phyloP scores from a whole-genome alignment of 2,888 invertebrate genomes.

The Noctua fimbriata region DNA sequence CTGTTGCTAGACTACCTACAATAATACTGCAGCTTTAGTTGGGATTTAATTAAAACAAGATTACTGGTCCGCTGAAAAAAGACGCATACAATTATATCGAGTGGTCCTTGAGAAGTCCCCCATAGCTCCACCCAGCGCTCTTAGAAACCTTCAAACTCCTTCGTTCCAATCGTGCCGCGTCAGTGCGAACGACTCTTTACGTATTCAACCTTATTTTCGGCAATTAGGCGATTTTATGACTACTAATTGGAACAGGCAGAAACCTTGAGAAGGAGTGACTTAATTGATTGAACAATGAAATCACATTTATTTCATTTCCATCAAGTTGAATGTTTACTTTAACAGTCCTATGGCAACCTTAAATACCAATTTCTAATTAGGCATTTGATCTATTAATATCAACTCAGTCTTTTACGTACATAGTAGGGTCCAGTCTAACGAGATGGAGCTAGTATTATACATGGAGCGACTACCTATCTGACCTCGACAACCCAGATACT shows the following conservation, averaged over 20 bases:
- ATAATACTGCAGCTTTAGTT: neutral
- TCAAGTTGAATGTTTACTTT: neutral
- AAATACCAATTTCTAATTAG: neutral
- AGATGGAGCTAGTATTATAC: neutral
- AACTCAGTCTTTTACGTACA: neutral
- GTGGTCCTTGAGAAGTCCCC: neutral
- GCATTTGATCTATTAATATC: constrained; percentile 20
- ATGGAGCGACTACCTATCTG: neutral
- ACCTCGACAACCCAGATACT: neutral
- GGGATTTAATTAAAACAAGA: neutral
- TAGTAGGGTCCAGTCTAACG: neutral
- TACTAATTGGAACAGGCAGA: constrained; percentile 32
- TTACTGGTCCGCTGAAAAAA: neutral
- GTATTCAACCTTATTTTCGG: constrained; percentile 31
- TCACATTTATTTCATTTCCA: constrained; percentile 15
- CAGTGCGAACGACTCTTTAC: constrained; percentile 11
- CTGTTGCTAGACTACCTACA: neutral
- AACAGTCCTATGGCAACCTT: constrained; percentile 2
- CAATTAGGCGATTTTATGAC: constrained; percentile 47
- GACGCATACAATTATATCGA: neutral
- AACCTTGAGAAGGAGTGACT: constrained; percentile 24
- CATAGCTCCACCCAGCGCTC: neutral
- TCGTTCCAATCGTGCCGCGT: neutral
- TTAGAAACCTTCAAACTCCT: neutral
- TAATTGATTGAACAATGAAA: constrained; percentile 33